Percentiles rank a stretch among this genome's conserved stretches.
phyloP scores from a whole-genome alignment of 2,888 invertebrate genomes.

The Calameuta idolon region DNA sequence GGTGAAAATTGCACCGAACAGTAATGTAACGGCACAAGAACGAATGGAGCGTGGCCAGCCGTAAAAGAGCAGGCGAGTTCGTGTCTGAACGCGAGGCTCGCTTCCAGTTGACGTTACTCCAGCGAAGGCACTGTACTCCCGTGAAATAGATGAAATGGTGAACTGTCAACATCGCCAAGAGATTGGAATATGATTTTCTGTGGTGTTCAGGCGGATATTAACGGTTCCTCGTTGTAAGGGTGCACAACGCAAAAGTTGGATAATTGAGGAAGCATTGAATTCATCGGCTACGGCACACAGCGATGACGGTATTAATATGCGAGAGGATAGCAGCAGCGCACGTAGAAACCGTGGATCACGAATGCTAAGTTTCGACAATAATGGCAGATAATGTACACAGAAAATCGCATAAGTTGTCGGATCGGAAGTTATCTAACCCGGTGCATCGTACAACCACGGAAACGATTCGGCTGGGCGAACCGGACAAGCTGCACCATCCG shows the following conservation, averaged over 20 bases:
- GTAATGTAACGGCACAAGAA: constrained; percentile 41
- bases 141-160: constrained; percentile 44
- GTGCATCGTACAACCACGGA: constrained; percentile 63
- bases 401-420: constrained; percentile 58
- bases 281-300: constrained; percentile 21
- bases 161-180: constrained; percentile 55
- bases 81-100: background rate
- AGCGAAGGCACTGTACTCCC: constrained; percentile 2
- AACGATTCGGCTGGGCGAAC: constrained; percentile 59
- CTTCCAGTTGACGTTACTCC: background rate
- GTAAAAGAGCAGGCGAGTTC: constrained; percentile 21
- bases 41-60: constrained; percentile 36
- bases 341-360: constrained; percentile 30
- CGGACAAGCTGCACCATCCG: constrained; percentile 54
- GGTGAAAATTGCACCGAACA: constrained; percentile 37
- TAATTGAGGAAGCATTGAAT: constrained; percentile 21
- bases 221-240: constrained; percentile 8
- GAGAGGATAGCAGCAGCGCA: constrained; percentile 39
- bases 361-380: constrained; percentile 53
- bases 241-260: background rate
- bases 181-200: constrained; percentile 44
- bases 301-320: constrained; percentile 51
- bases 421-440: constrained; percentile 54
- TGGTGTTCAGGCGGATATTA: constrained; percentile 18
- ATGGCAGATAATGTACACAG: constrained; percentile 63